Evolutionary conservation across 2,113 vertebrate species (phyloP).

Genomic region (Peromyscus polionotus): DNA sequence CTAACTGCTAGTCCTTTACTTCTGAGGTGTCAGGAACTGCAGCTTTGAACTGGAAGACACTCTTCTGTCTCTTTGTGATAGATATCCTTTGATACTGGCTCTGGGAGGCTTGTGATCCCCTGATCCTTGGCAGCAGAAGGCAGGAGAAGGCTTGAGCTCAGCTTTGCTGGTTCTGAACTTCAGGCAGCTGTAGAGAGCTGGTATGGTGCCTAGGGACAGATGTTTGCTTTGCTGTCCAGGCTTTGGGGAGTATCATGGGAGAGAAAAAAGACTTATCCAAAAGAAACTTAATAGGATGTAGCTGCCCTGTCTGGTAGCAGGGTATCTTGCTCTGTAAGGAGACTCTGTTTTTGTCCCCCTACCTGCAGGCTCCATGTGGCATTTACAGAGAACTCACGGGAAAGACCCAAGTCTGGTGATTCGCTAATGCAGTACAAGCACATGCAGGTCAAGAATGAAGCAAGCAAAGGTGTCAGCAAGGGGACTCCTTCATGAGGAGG

Average conservation of each 20-base stretch:
- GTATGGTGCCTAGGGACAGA: background rate
- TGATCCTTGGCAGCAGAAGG: background rate
- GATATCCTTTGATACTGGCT: background rate
- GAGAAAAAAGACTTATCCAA: background rate
- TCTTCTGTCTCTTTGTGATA: background rate
- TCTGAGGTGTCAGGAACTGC: background rate
- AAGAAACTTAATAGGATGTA: background rate
- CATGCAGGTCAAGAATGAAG: background rate
- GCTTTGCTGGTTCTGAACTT: background rate
- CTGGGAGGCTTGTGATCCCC: background rate
- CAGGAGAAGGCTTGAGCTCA: background rate
- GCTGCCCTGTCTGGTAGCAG: background rate
- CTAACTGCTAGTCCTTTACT: background rate
- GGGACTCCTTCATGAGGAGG: background rate
- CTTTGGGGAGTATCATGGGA: background rate
- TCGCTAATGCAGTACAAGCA: background rate
- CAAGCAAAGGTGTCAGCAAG: background rate
- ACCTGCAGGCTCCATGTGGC: rapidly evolving
- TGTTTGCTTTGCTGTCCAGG: background rate
- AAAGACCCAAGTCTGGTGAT: background rate
- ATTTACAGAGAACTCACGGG: background rate
- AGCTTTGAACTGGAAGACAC: background rate
- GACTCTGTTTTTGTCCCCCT: background rate
- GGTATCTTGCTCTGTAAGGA: background rate
- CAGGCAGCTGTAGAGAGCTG: background rate